These are phyloP conservation scores for Chymomyza fuscimana DNA, from an alignment of 2,888 invertebrate species.

Conservation along the genomic window DNA sequence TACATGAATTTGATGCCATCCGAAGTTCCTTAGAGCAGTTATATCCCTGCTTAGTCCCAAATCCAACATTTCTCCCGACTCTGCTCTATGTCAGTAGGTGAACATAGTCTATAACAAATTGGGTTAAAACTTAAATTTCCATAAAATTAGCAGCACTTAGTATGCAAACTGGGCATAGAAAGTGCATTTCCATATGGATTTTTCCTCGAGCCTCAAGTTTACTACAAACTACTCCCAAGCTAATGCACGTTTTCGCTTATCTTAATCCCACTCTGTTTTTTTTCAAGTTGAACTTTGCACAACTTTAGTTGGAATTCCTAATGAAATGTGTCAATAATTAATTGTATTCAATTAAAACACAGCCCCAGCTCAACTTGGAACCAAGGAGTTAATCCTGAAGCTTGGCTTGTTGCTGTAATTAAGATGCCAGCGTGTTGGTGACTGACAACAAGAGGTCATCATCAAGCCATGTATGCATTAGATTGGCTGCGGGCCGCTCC, in stretches of 20 bases:
- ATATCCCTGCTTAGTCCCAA: no score
- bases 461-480: slow-evolving; percentile 15
- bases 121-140: slow-evolving; percentile 54
- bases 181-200: slow-evolving; percentile 63
- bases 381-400: slow-evolving; percentile 31
- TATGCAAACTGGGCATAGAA: slow-evolving; percentile 41
- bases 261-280: slow-evolving; percentile 18
- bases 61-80: no score
- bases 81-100: slow-evolving; percentile 25
- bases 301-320: slow-evolving; percentile 54
- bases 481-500: slow-evolving; percentile 1
- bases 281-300: slow-evolving; percentile 14
- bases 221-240: slow-evolving; percentile 26
- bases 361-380: slow-evolving; percentile 32
- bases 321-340: slow-evolving; percentile 78
- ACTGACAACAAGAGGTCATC: slow-evolving; percentile 26
- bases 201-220: slow-evolving; percentile 29
- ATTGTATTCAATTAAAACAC: slow-evolving; percentile 77
- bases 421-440: slow-evolving; percentile 73
- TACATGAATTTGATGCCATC: no score
- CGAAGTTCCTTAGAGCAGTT: neutral
- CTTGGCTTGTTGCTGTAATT: slow-evolving; percentile 58
- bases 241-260: slow-evolving; percentile 57
- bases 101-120: slow-evolving; percentile 42
- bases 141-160: slow-evolving; percentile 36